phyloP scores from a whole-genome alignment of 2,113 vertebrate genomes.

The Takifugu bimaculatus region DNA sequence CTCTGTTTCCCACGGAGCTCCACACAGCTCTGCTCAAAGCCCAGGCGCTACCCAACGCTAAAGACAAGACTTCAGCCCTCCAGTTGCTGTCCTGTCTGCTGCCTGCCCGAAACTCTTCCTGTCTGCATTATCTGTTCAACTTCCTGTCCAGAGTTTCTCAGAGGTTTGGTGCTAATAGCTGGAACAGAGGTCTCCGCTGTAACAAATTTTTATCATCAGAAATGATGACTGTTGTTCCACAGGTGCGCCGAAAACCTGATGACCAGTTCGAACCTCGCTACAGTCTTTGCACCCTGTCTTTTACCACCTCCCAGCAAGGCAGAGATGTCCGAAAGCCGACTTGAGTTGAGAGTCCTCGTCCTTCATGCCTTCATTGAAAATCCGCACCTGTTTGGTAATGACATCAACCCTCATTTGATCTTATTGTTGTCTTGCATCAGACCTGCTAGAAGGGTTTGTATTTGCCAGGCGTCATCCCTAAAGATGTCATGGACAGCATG shows the following conservation, averaged over 20 bases:
- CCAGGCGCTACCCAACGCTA: conserved; percentile 71
- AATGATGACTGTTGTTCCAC: background rate
- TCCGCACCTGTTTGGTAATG: conserved; percentile 80
- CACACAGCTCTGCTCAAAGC: conserved; percentile 83
- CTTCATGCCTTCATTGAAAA: conserved; percentile 81
- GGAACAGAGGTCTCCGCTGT: background rate
- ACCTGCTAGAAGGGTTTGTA: background rate
- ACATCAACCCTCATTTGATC: no score
- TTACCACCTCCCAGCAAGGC: conserved; percentile 76
- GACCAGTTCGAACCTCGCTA: conserved; percentile 86
- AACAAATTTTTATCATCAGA: background rate
- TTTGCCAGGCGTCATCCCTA: conserved; percentile 80
- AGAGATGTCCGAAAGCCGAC: conserved; percentile 80
- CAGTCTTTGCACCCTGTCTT: conserved; percentile 87
- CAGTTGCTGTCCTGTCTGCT: conserved; percentile 85
- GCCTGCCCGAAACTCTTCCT: conserved; percentile 68
- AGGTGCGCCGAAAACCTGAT: conserved; percentile 81
- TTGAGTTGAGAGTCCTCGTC: conserved; percentile 81
- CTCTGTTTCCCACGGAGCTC: conserved; percentile 78
- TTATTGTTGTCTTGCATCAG: background rate
- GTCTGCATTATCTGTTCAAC: conserved; percentile 83
- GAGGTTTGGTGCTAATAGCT: conserved; percentile 68
- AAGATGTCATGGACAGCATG: conserved; percentile 80
- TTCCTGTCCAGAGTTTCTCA: conserved; percentile 83
- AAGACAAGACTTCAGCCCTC: conserved; percentile 78